phyloP scores from a whole-genome alignment of 2,113 vertebrate genomes.

The Eupsittula cactorum region DNA sequence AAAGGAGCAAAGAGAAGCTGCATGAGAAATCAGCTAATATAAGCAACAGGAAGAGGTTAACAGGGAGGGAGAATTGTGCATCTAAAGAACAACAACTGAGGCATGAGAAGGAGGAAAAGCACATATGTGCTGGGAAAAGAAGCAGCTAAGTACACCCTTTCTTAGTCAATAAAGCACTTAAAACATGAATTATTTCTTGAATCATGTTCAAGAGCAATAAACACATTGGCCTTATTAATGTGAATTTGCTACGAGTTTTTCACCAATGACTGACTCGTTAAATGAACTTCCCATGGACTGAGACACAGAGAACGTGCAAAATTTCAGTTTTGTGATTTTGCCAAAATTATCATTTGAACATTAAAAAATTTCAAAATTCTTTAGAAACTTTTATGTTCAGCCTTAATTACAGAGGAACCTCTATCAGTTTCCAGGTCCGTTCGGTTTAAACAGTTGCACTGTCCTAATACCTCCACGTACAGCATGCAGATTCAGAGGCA shows the following conservation, averaged over 20 bases:
- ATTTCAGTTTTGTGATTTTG: neutral
- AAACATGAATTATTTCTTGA: neutral
- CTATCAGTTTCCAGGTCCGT: neutral
- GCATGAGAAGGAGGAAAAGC: neutral
- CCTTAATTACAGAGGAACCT: neutral
- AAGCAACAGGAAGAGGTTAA: conserved; percentile 53
- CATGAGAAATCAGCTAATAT: conserved; percentile 29
- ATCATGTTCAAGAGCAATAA: neutral
- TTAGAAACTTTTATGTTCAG: neutral
- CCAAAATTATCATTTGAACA: neutral
- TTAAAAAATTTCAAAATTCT: neutral
- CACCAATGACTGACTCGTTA: neutral
- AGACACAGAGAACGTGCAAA: neutral
- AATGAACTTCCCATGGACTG: neutral
- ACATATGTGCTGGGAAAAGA: neutral
- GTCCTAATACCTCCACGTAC: neutral
- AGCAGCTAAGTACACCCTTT: neutral
- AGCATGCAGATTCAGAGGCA: neutral
- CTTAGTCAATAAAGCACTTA: neutral
- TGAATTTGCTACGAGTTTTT: neutral
- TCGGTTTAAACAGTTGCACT: neutral
- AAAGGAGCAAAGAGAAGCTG: conserved; percentile 20
- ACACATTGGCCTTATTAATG: neutral
- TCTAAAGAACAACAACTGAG: neutral
- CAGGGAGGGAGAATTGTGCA: neutral